These are phyloP conservation scores for Orbicella faveolata DNA, from an alignment of 64 coral and sea anemone species.

Conservation along the genomic window DNA sequence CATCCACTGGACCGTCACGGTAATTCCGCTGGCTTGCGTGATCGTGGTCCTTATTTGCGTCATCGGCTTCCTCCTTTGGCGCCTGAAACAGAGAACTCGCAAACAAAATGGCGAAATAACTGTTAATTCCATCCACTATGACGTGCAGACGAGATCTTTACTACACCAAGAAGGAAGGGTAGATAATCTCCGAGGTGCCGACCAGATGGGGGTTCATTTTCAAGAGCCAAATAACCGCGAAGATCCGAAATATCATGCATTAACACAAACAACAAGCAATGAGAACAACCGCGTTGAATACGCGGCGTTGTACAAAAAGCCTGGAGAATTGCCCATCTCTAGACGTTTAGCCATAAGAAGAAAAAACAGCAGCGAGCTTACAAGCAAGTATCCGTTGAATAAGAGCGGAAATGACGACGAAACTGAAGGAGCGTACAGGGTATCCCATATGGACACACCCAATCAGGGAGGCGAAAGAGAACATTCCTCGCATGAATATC, in stretches of 20 bases:
- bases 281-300: neutral
- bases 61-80: slow-evolving; percentile 39
- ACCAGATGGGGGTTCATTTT: slow-evolving; percentile 2
- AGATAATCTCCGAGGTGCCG: neutral
- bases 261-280: neutral
- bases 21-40: slow-evolving; percentile 21
- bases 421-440: neutral
- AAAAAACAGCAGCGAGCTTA: neutral
- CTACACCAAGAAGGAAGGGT: neutral
- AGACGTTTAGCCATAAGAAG: slow-evolving; percentile 19
- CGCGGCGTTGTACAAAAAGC: neutral
- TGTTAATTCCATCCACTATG: neutral
- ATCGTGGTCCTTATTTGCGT: neutral
- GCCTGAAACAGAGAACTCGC: neutral
- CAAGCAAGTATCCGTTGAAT: slow-evolving; percentile 14
- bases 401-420: neutral
- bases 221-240: neutral
- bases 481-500: neutral
- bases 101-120: slow-evolving; percentile 1
- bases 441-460: neutral
- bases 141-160: slow-evolving; percentile 2
- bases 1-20: slow-evolving; percentile 24
- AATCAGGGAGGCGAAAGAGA: neutral
- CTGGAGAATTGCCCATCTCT: neutral
- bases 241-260: neutral